A percentile compares a stretch with the other conserved stretches of the same genome.
Evolutionary conservation across 53 echinoderm and acorn worm genomes (phyloP).

Genomic region (Arbacia lixula): DNA sequence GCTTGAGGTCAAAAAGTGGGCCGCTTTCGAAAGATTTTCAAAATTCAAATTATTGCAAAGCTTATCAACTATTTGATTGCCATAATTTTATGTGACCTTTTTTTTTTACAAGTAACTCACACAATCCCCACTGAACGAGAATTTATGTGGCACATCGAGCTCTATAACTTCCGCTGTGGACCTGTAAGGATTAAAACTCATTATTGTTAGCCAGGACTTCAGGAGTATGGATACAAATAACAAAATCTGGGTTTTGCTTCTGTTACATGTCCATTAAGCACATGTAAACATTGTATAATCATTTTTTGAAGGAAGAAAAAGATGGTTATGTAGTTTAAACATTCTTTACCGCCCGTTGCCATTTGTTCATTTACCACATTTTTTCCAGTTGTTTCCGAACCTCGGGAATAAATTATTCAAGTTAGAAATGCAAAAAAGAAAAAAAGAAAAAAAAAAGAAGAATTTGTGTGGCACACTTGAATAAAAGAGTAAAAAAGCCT

Average conservation of each 20-base stretch:
- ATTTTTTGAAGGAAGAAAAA: neutral
- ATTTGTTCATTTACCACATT: slow-evolving; percentile 53
- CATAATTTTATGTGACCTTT: no score
- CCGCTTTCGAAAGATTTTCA: no score
- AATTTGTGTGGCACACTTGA: no score
- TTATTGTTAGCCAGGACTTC: neutral
- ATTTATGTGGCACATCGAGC: slow-evolving; percentile 45
- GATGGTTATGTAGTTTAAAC: slow-evolving; percentile 56
- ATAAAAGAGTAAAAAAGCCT: no score
- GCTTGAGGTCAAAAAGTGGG: no score
- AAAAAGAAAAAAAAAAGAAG: no score
- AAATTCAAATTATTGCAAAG: no score
- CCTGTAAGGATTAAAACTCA: slow-evolving; percentile 46
- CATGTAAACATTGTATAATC: slow-evolving; percentile 42
- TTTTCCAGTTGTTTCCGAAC: slow-evolving; percentile 55
- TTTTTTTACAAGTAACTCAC: no score
- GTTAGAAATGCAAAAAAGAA: slow-evolving; percentile 52
- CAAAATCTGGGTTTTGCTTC: slow-evolving; percentile 45
- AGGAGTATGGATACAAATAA: slow-evolving; percentile 40
- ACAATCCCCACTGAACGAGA: no score
- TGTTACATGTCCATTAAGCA: slow-evolving; percentile 47
- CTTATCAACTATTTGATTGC: no score
- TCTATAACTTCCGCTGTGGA: slow-evolving; percentile 38
- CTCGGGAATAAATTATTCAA: slow-evolving; percentile 59
- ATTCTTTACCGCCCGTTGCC: slow-evolving; percentile 59